A percentile compares a stretch with the other conserved stretches of the same genome.
Evolutionary conservation across 2,888 invertebrate genomes (phyloP).

Genomic region (Pharmacophagus antenor): DNA sequence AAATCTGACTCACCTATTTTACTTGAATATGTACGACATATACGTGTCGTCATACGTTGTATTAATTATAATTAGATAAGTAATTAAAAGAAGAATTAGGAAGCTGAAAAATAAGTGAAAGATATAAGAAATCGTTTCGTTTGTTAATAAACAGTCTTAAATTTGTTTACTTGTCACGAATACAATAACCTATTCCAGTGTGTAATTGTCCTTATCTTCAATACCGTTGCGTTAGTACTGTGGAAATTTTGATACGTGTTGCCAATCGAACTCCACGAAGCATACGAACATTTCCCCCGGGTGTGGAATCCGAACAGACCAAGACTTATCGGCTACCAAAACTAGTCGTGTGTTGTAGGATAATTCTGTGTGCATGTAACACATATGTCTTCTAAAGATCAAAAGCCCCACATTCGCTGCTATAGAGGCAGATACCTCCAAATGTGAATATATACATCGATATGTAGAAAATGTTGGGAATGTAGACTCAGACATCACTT

Average conservation of each 20-base stretch:
- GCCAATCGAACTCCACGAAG: constrained; percentile 43
- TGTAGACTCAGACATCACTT: constrained; percentile 10
- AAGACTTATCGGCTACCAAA: constrained; percentile 38
- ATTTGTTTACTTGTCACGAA: background rate
- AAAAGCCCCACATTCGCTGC: constrained; percentile 16
- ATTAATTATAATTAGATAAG: too few species aligned
- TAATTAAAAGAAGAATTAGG: too few species aligned
- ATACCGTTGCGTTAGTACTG: constrained; percentile 19
- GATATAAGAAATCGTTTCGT: background rate
- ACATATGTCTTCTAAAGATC: constrained; percentile 23
- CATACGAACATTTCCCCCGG: constrained; percentile 53
- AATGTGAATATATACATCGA: constrained; percentile 14
- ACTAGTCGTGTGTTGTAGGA: constrained; percentile 25
- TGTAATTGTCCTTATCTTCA: constrained; percentile 8
- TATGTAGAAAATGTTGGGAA: background rate
- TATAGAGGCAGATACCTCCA: constrained; percentile 11
- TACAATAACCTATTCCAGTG: background rate
- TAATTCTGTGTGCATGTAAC: constrained; percentile 29
- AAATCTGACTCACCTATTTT: too few species aligned
- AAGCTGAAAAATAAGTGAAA: too few species aligned
- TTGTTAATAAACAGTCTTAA: too few species aligned
- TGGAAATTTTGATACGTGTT: constrained; percentile 35
- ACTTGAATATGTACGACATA: too few species aligned
- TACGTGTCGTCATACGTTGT: too few species aligned
- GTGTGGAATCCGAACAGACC: constrained; percentile 43